Evolutionary conservation across 2,113 vertebrate genomes (phyloP).

Genomic region (Hemicordylus capensis): DNA sequence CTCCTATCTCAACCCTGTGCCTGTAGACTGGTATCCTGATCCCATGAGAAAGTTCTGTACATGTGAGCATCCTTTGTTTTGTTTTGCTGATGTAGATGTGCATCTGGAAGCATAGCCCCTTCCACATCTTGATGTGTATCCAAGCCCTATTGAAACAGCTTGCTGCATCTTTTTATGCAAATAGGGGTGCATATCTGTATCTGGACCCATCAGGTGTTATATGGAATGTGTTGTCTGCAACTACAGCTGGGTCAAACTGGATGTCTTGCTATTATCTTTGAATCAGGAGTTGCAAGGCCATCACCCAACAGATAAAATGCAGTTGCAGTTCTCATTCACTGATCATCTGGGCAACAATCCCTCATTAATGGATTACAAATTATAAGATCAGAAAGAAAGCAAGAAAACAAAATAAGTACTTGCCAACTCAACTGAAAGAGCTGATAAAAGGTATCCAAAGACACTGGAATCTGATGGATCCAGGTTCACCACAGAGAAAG

Average conservation of each 20-base stretch:
- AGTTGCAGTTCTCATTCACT: neutral
- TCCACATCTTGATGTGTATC: neutral
- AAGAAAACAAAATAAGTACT: neutral
- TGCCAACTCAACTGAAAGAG: neutral
- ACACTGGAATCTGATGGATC: neutral
- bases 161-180: neutral
- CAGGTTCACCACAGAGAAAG: neutral
- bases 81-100: neutral
- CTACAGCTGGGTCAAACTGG: neutral
- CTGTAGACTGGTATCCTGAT: neutral
- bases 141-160: neutral
- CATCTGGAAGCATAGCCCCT: neutral
- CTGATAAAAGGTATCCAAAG: neutral
- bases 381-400: neutral
- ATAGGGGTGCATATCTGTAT: neutral
- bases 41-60: neutral
- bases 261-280: neutral
- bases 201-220: no score
- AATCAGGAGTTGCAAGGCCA: neutral
- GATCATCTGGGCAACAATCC: neutral
- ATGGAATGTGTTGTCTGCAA: neutral
- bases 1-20: neutral
- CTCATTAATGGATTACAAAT: neutral
- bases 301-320: neutral
- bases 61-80: neutral